Base-by-base conservation (phyloP, 2,888 invertebrate genomes). In the Drosophila mercatorum region DNA sequence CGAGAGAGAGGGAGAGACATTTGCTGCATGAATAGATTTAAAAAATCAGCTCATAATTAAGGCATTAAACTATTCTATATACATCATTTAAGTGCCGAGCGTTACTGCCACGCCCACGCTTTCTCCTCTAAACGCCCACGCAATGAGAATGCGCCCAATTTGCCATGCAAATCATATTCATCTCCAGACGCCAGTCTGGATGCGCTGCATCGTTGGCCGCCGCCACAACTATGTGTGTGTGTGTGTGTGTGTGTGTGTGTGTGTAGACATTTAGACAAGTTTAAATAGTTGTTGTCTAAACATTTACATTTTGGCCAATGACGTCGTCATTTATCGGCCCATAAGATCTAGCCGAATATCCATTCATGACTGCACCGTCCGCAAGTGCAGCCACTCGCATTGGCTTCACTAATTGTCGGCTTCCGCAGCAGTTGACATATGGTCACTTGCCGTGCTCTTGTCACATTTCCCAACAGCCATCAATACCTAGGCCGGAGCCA, bases 301-400 rank as follows among this genome's bases (percentile, higher is more conserved):
- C 83, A 83, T 89, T 89, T 89, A 83, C 78, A 83, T 78, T 83
- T 83, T 72, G 7, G 84, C 88, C 72, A 83, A 84, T 81, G 89
- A 89, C 89, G 81, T 83, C 88, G 89, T 67, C 76, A 58, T 81
- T 68, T 65, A 69, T 58, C 62, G 62, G 53, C 52, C 31, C 69
- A 46, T 67, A 67, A 81, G 78, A 70, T 60, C 6, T 3, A 58
- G 74, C 61, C 84, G 84, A 78, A 70, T 34, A 70, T 59, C 41
- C 62, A 79, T 78, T 41, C 49, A 52, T 79, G 75, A 59, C 65
- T 79, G 83, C 86, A 82, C 60, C 60, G 59, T 34, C 59, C 44
- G n/a, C 41, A 31, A 52, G 49, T 34, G 41, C 41, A 61, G 36
- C 46, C 36, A 46, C 17, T 41, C 34, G 53, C 36, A 62, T 47